Conservation (phyloP, 2,888 invertebrate genomes). For the Drosophila setosimentum region DNA sequence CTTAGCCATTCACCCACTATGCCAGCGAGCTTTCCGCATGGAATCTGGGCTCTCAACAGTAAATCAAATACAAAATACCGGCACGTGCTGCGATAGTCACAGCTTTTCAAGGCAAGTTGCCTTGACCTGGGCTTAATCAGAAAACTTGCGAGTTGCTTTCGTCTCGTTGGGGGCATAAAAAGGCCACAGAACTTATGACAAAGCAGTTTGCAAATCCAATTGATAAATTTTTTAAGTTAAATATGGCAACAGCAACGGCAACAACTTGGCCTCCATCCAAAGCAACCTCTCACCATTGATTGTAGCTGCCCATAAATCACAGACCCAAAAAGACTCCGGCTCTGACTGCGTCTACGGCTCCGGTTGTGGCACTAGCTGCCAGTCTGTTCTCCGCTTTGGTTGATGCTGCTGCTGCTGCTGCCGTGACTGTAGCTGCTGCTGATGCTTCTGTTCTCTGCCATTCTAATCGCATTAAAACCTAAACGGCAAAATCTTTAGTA, state of each 20-base stretch:
- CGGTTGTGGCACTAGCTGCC: slow-evolving; percentile 3
- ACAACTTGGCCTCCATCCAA: slow-evolving; percentile 24
- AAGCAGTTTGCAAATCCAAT: slow-evolving; percentile 78
- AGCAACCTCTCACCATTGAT: slow-evolving; percentile 47
- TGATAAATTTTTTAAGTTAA: slow-evolving; percentile 76
- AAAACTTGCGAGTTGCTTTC: slow-evolving; percentile 49
- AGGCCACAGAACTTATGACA: slow-evolving; percentile 73
- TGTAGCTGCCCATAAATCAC: slow-evolving; percentile 68
- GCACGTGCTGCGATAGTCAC: slow-evolving; percentile 66
- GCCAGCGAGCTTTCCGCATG: slow-evolving; percentile 7
- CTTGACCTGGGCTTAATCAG: slow-evolving; percentile 51
- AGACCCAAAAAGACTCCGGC: slow-evolving; percentile 18
- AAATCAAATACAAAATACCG: slow-evolving; percentile 76
- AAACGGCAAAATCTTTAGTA: slow-evolving; percentile 73
- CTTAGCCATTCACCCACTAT: not conserved
- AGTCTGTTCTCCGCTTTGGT: slow-evolving; percentile 7
- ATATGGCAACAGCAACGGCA: slow-evolving; percentile 49
- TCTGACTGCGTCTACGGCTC: not conserved
- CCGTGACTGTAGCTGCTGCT: not conserved
- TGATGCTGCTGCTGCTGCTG: slow-evolving; percentile 4
- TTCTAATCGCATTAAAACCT: slow-evolving; percentile 80
- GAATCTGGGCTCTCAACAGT: slow-evolving; percentile 60
- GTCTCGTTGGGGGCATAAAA: slow-evolving; percentile 38
- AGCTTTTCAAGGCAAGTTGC: slow-evolving; percentile 14
- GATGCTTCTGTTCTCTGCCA: slow-evolving; percentile 41